Conservation (phyloP, 2,113 vertebrate species). For the Apeltes quadracus region DNA sequence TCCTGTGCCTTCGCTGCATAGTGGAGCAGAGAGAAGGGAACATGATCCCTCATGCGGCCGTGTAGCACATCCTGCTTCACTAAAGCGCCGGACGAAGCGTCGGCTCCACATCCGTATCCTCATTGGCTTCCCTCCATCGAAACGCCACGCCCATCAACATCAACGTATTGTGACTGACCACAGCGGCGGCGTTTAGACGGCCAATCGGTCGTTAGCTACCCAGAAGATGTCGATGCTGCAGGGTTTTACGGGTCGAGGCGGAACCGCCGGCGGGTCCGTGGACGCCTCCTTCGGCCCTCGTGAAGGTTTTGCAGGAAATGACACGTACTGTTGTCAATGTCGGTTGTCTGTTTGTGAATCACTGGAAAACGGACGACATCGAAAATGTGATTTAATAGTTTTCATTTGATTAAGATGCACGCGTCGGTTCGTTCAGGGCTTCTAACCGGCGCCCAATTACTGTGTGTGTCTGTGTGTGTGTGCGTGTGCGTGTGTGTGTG, state of each 20-base stretch:
- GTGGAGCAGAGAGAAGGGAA: constrained; percentile 26
- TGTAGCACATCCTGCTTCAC: constrained; percentile 1
- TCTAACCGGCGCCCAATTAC: constrained; percentile 40
- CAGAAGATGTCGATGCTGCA: not conserved
- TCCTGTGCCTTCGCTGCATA: not conserved
- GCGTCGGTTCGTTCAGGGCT: constrained; percentile 58
- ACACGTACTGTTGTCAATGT: no score
- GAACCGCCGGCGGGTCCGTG: no score
- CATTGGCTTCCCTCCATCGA: constrained; percentile 38
- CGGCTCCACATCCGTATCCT: constrained; percentile 53
- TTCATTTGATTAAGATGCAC: no score
- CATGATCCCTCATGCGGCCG: constrained; percentile 14
- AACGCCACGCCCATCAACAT: constrained; percentile 50
- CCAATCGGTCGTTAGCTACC: constrained; percentile 43
- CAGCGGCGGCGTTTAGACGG: constrained; percentile 50
- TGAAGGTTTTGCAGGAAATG: no score
- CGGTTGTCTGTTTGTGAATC: no score
- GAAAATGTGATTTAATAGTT: no score
- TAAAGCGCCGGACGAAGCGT: constrained; percentile 40
- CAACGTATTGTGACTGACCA: constrained; percentile 64
- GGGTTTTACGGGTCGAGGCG: not conserved
- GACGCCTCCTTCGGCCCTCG: no score
- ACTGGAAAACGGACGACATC: no score
- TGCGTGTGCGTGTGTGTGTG: constrained; percentile 16
- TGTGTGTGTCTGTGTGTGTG: constrained; percentile 27